These are phyloP conservation scores for Anhinga rufa DNA, from an alignment of 2,113 vertebrate species.

Conservation along the genomic window DNA sequence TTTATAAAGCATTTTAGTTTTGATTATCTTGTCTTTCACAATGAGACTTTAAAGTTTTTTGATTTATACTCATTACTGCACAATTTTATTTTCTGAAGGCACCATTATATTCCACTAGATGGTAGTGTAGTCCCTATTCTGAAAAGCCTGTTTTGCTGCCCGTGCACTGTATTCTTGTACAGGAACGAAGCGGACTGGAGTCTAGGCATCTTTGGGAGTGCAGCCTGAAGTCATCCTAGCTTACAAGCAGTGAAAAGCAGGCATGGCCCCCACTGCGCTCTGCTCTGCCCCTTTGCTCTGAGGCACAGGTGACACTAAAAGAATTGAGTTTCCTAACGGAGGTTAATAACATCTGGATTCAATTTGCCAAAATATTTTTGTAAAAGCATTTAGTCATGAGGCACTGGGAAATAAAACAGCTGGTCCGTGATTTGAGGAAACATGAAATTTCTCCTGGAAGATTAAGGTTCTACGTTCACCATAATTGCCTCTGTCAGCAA, in stretches of 20 bases:
- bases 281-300: not conserved
- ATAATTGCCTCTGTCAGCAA: not conserved
- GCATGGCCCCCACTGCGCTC: not conserved
- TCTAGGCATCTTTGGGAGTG: not conserved
- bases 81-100: not conserved
- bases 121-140: not conserved
- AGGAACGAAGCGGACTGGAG: not conserved
- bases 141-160: not conserved
- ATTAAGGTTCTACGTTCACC: not conserved
- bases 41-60: not conserved
- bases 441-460: not conserved
- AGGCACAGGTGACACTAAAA: not conserved
- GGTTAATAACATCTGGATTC: not conserved
- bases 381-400: not conserved
- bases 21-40: not conserved
- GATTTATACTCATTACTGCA: not conserved
- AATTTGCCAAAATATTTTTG: not conserved
- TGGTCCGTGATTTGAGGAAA: not conserved
- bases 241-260: not conserved
- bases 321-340: not conserved
- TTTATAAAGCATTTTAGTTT: not conserved
- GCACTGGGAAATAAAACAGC: not conserved
- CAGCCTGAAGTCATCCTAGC: not conserved
- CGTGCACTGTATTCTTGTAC: fast-evolving
- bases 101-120: conserved; percentile 17